Evolutionary conservation across 2,113 vertebrate species (phyloP).

Genomic region (Toxostoma redivivum): DNA sequence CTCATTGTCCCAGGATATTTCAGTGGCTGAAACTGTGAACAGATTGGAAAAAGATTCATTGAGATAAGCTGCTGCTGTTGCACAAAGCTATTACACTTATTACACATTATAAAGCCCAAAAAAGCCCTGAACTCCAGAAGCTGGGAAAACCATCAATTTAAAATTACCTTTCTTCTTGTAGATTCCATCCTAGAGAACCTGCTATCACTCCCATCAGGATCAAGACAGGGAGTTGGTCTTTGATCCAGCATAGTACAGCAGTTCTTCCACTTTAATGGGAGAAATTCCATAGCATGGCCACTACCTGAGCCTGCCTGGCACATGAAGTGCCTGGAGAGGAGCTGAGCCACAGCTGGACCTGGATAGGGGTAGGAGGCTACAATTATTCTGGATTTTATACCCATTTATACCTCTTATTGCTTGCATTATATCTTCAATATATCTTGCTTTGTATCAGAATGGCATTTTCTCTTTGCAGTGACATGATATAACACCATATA

Average conservation of each 20-base stretch:
- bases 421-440: not conserved
- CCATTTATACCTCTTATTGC: not conserved
- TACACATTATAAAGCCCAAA: not conserved
- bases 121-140: not conserved
- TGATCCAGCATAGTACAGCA: not conserved
- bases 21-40: not conserved
- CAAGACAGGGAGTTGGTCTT: not conserved
- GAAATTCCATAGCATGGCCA: not conserved
- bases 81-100: not conserved
- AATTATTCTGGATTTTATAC: not conserved
- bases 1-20: not conserved
- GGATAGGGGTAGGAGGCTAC: not conserved
- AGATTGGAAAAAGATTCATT: not conserved
- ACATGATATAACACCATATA: not conserved
- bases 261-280: not conserved
- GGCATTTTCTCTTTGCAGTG: not conserved
- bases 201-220: not conserved
- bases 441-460: not conserved
- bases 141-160: not conserved
- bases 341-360: not conserved
- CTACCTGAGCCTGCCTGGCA: not conserved
- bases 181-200: not conserved
- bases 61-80: not conserved
- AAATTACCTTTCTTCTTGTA: not conserved
- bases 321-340: not conserved